A percentile compares a stretch with the other conserved stretches of the same genome.
Evolutionary conservation across 2,888 invertebrate genomes (phyloP).

Genomic region (Pediacus dermestoides): DNA sequence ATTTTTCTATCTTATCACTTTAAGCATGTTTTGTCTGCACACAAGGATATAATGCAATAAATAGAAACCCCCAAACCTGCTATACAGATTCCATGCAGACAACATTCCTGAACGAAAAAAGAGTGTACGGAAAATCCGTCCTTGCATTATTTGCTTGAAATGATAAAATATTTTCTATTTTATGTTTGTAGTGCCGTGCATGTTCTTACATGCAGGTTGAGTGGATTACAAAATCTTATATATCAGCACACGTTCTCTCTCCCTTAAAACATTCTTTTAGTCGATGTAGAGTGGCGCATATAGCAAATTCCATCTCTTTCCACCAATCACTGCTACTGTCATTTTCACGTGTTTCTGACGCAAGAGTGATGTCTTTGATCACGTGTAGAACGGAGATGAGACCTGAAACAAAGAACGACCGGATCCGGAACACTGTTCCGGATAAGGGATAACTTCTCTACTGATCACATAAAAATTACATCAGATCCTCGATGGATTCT

Average conservation of each 20-base stretch:
- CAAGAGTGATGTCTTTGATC: constrained; percentile 9
- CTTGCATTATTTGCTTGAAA: too few species aligned
- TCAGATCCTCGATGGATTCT: too few species aligned
- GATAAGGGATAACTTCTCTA: constrained; percentile 5
- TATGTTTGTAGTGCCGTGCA: too few species aligned
- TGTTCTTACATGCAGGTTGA: not conserved
- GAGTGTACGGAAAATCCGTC: too few species aligned
- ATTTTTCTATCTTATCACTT: too few species aligned
- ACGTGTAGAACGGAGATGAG: constrained; percentile 9
- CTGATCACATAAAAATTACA: constrained; percentile 9
- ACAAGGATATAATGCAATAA: too few species aligned
- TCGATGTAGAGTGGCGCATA: not conserved
- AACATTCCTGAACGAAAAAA: too few species aligned
- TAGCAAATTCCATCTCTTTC: not conserved
- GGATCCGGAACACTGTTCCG: constrained; percentile 8
- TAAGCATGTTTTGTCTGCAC: too few species aligned
- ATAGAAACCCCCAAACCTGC: too few species aligned
- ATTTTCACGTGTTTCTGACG: constrained; percentile 2
- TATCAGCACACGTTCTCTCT: not conserved
- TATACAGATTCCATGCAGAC: too few species aligned
- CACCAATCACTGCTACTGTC: constrained; percentile 3
- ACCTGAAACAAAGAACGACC: constrained; percentile 4
- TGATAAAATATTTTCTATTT: too few species aligned
- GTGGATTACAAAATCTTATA: constrained; percentile 2
- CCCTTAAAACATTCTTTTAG: not conserved